A percentile compares a stretch with the other conserved stretches of the same genome.
Conservation (phyloP, 2,888 invertebrate species). For the Latrodectus elegans region DNA sequence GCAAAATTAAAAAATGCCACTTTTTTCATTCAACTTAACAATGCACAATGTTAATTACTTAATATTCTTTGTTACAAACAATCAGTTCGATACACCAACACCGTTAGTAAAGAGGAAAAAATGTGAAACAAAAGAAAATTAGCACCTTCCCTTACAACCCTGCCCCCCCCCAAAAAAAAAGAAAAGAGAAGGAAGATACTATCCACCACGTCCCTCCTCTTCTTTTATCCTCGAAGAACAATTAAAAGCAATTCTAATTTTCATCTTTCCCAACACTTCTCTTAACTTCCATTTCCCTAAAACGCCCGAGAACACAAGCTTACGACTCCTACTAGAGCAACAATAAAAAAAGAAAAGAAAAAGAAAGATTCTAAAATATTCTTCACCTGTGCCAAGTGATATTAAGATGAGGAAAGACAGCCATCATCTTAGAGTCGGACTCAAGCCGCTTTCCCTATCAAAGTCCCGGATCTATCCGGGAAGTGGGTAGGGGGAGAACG, state of each 20-base stretch:
- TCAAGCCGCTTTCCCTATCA: conserved; percentile 32
- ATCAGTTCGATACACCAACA: no score
- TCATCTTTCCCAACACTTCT: neutral
- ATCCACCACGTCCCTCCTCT: neutral
- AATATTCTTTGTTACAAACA: no score
- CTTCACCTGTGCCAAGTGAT: conserved; percentile 2
- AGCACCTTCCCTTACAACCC: no score
- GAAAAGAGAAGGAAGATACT: neutral
- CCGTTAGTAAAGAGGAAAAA: no score
- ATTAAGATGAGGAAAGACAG: neutral
- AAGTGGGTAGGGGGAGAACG: conserved; percentile 30
- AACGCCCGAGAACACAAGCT: neutral
- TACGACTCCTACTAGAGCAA: no score
- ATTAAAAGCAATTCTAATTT: conserved; percentile 1
- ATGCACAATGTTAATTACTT: no score
- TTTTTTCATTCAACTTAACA: no score
- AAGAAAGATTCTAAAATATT: neutral
- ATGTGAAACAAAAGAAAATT: no score
- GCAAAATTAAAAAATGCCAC: no score
- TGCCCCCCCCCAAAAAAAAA: neutral
- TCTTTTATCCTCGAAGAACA: neutral
- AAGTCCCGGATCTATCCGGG: neutral
- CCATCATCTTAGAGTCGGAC: neutral
- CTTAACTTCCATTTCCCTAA: neutral
- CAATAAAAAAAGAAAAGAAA: neutral